phyloP scores from a whole-genome alignment of 2,113 vertebrate species.

The Platycercus adscitus region DNA sequence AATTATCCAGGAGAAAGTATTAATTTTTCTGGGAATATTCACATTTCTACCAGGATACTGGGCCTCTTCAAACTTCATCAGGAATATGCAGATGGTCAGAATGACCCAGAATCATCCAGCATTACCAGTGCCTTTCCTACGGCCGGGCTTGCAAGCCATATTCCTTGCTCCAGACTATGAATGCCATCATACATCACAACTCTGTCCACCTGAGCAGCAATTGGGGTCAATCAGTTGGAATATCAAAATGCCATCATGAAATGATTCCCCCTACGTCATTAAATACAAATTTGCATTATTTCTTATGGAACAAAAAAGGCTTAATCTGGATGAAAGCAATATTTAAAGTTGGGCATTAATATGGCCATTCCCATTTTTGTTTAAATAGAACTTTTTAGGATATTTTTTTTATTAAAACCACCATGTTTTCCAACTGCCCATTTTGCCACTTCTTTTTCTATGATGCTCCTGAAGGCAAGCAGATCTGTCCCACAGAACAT shows the following conservation, averaged over 20 bases:
- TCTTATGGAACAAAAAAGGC: neutral
- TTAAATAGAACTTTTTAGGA: neutral
- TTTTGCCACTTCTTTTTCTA: neutral
- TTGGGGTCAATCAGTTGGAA: neutral
- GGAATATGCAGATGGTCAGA: neutral
- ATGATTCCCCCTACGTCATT: neutral
- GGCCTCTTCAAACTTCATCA: neutral
- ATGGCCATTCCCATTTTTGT: neutral
- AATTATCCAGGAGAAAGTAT: neutral
- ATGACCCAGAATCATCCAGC: neutral
- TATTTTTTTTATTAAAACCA: neutral
- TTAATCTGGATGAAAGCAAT: neutral
- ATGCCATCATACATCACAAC: neutral
- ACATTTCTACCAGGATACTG: neutral
- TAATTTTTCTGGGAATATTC: neutral
- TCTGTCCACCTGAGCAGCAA: neutral
- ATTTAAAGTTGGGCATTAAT: neutral
- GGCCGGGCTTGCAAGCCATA: fast-evolving
- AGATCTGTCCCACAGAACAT: neutral
- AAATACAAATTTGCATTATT: neutral
- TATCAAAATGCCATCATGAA: neutral
- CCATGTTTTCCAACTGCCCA: neutral
- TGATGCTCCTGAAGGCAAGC: neutral
- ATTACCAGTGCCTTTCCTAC: neutral
- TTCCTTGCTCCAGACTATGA: neutral